These are phyloP conservation scores for Crepidodera aurea DNA, from an alignment of 2,888 invertebrate species.

Conservation along the genomic window DNA sequence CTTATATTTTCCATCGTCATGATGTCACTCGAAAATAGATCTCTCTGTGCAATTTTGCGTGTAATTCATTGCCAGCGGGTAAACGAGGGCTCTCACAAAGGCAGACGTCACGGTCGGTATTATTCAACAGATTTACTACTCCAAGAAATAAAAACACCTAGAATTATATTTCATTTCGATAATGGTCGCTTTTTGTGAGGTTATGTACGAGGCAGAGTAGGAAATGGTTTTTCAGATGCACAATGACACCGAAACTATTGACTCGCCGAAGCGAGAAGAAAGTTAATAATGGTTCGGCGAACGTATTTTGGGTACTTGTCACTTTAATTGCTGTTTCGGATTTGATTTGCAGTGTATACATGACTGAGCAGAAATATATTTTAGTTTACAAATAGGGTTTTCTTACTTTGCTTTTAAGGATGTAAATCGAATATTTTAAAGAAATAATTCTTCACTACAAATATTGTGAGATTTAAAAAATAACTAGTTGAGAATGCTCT, in stretches of 20 bases:
- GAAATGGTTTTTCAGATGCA: slow-evolving; percentile 32
- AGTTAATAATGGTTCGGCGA: slow-evolving; percentile 34
- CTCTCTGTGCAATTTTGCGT: slow-evolving; percentile 58
- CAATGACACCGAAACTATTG: slow-evolving; percentile 32
- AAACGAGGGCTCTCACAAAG: slow-evolving; percentile 44
- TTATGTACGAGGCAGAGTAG: slow-evolving; percentile 33
- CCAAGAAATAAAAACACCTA: slow-evolving; percentile 36
- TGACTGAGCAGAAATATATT: slow-evolving; percentile 15
- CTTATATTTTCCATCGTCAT: slow-evolving; percentile 51
- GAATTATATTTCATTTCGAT: slow-evolving; percentile 36
- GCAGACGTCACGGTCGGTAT: slow-evolving; percentile 47
- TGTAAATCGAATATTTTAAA: too few species aligned
- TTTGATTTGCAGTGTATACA: slow-evolving; percentile 25
- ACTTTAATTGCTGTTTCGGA: slow-evolving; percentile 23
- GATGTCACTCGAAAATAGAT: slow-evolving; percentile 54
- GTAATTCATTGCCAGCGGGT: slow-evolving; percentile 53
- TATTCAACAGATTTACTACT: slow-evolving; percentile 42
- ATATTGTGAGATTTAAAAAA: too few species aligned
- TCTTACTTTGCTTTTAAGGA: too few species aligned
- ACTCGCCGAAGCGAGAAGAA: slow-evolving; percentile 30
- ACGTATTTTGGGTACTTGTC: slow-evolving; percentile 33
- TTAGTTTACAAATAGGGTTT: too few species aligned
- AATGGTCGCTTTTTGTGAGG: slow-evolving; percentile 35
- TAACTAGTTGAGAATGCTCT: too few species aligned
- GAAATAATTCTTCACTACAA: too few species aligned